These are phyloP conservation scores for Xenus cinereus DNA, from an alignment of 2,113 vertebrate genomes.

Conservation along the genomic window DNA sequence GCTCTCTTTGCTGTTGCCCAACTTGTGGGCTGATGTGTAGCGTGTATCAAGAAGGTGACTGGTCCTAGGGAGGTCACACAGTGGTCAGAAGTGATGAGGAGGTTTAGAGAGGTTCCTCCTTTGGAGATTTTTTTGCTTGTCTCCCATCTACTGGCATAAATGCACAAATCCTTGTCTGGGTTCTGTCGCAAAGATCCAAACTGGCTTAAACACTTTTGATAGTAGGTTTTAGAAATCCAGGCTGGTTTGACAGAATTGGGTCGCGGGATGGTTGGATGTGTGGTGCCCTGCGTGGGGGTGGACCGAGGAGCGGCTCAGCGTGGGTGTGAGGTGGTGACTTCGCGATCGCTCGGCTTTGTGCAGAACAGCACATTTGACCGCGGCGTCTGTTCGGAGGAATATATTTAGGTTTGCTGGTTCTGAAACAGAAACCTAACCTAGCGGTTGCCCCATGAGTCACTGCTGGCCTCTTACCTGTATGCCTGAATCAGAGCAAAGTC, in stretches of 20 bases:
- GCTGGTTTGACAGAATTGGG: background rate
- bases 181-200: background rate
- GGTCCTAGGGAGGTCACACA: background rate
- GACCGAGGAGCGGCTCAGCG: background rate
- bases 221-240: background rate
- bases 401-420: background rate
- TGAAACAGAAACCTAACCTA: background rate
- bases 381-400: background rate
- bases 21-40: background rate
- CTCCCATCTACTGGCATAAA: background rate
- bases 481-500: background rate
- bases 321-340: background rate
- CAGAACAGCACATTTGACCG: background rate
- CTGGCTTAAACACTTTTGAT: background rate
- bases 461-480: background rate
- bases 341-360: fast-evolving
- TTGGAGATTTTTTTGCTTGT: background rate
- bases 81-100: fast-evolving
- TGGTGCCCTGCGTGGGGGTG: background rate
- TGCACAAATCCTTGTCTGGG: background rate
- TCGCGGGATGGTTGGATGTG: background rate
- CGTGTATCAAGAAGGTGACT: background rate
- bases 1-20: background rate
- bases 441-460: fast-evolving
- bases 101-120: background rate